Evolutionary conservation across 1,140 invertebrate species (phyloP).

Genomic region (Drosophila quadrilineata): DNA sequence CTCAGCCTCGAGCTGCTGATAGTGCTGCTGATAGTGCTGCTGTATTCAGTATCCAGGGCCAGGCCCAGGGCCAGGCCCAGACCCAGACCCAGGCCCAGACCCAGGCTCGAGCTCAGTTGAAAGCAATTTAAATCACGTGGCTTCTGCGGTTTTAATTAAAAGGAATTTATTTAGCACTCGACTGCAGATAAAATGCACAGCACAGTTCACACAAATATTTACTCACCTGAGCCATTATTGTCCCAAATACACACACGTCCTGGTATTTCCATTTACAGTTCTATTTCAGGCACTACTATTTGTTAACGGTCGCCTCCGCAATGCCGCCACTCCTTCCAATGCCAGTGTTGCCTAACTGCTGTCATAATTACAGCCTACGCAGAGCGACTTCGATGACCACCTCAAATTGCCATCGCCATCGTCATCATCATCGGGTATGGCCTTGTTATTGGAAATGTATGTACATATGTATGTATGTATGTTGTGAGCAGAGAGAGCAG

Average conservation of each 20-base stretch:
- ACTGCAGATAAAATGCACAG: slow-evolving; percentile 71
- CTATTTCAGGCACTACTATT: slow-evolving; percentile 51
- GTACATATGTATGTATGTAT: slow-evolving; percentile 25
- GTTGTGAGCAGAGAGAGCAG: neutral
- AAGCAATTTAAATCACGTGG: slow-evolving; percentile 71
- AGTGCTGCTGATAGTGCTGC: no score
- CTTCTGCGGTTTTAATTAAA: slow-evolving; percentile 79
- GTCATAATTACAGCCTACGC: slow-evolving; percentile 63
- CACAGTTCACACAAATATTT: slow-evolving; percentile 36
- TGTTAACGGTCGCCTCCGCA: no score
- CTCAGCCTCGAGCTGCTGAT: slow-evolving; percentile 25
- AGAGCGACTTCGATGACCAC: slow-evolving; percentile 24
- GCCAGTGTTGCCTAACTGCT: no score
- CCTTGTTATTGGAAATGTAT: slow-evolving; percentile 45
- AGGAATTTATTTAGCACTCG: slow-evolving; percentile 77
- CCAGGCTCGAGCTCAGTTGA: slow-evolving; percentile 29
- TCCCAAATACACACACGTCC: slow-evolving; percentile 10
- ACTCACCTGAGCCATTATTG: slow-evolving; percentile 16
- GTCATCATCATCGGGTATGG: slow-evolving; percentile 24
- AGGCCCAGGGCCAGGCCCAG: no score
- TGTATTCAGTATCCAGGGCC: no score
- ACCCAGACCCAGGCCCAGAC: slow-evolving; percentile 25
- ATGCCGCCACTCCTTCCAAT: no score
- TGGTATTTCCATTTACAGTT: slow-evolving; percentile 44
- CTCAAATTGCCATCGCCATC: slow-evolving; percentile 43